Percentiles rank a stretch among this genome's conserved stretches.
Evolutionary conservation across 2,797 vertebrate genomes (phyloP).

Genomic region (Amniataba percoides): DNA sequence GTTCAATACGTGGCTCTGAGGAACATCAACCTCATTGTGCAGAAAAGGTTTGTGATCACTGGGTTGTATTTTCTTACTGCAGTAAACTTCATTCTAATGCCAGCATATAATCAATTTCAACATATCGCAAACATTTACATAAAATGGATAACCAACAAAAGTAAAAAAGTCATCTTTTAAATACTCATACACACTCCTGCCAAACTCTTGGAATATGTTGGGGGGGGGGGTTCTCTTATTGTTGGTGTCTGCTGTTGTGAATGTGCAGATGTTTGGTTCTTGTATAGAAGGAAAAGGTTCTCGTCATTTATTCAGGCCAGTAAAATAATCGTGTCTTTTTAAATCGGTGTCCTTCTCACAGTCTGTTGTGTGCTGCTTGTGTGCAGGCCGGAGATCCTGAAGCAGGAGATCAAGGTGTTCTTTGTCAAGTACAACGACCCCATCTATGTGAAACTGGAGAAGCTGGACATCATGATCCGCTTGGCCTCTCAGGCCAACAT

Average conservation of each 20-base stretch:
- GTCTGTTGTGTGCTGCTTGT: constrained; percentile 22
- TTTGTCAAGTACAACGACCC: constrained; percentile 99
- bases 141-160: not conserved
- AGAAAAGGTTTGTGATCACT: constrained; percentile 90
- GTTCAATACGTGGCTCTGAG: constrained; percentile 98
- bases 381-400: constrained; percentile 95
- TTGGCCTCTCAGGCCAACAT: constrained; percentile 98
- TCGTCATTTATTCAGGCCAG: no score
- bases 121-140: no score
- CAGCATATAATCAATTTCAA: no score
- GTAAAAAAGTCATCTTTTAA: no score
- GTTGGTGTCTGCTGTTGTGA: no score
- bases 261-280: no score
- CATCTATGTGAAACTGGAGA: constrained; percentile 98
- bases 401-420: constrained; percentile 99
- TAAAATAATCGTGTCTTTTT: no score
- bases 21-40: constrained; percentile 99
- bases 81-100: not conserved
- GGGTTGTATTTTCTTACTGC: not conserved
- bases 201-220: not conserved
- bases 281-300: no score
- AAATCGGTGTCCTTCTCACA: no score
- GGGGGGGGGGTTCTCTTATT: not conserved
- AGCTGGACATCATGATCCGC: constrained; percentile 99
- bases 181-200: not conserved